Conservation (phyloP, 2,113 vertebrate species). For the Gambusia holbrooki region DNA sequence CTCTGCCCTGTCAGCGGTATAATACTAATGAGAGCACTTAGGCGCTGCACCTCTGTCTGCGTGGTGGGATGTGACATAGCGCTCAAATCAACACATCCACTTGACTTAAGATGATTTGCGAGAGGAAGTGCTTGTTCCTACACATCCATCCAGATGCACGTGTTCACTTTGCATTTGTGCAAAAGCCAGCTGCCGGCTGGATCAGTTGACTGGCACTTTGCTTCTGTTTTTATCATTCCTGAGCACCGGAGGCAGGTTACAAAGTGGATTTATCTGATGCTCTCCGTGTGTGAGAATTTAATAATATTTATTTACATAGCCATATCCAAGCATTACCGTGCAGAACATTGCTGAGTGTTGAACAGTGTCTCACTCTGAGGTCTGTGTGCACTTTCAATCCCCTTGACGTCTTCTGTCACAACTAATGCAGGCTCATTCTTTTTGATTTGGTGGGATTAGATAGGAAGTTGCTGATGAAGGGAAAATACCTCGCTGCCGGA, state of each 20-base stretch:
- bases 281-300: slow-evolving; percentile 41
- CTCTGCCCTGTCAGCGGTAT: slow-evolving; percentile 29
- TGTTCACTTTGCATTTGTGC: slow-evolving; percentile 32
- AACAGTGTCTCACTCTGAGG: neutral
- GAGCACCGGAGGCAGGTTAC: slow-evolving; percentile 43
- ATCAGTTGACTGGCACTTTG: slow-evolving; percentile 28
- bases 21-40: slow-evolving; percentile 42
- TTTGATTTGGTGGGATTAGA: slow-evolving; percentile 66
- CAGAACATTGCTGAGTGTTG: neutral
- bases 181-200: slow-evolving; percentile 39
- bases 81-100: slow-evolving; percentile 26
- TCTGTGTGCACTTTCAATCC: slow-evolving; percentile 32
- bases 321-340: slow-evolving; percentile 9
- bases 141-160: slow-evolving; percentile 23
- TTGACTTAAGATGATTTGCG: slow-evolving; percentile 41
- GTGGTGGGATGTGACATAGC: neutral
- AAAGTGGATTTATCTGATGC: slow-evolving; percentile 56
- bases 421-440: slow-evolving; percentile 51
- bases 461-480: slow-evolving; percentile 61
- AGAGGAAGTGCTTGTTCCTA: slow-evolving; percentile 41
- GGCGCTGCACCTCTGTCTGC: slow-evolving; percentile 2
- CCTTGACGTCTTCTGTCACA: slow-evolving; percentile 46
- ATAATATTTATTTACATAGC: slow-evolving; percentile 44
- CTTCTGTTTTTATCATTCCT: slow-evolving; percentile 45
- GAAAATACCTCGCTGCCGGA: slow-evolving; percentile 44